Evolutionary conservation across 2,797 vertebrate species (phyloP).

Genomic region (Pangasius sanitwongsei): DNA sequence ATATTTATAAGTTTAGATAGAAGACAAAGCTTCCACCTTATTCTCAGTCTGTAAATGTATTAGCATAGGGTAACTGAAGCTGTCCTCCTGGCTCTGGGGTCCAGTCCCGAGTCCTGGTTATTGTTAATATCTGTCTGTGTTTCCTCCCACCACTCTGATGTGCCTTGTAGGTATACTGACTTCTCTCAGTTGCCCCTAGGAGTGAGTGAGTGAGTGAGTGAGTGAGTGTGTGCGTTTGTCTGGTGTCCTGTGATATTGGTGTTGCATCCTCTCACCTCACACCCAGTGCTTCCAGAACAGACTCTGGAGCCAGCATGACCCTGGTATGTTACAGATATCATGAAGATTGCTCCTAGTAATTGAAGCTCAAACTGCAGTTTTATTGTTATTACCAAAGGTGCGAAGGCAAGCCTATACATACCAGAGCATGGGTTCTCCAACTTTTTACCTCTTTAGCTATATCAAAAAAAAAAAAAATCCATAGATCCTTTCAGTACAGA

Average conservation of each 20-base stretch:
- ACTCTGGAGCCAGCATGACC: not conserved
- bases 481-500: not conserved
- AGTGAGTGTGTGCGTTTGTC: not conserved
- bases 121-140: not conserved
- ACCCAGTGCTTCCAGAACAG: not conserved
- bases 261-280: not conserved
- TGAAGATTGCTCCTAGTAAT: not conserved
- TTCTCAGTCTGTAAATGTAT: not conserved
- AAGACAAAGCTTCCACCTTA: too few relatives aligned
- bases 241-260: not conserved
- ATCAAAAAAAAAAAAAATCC: not conserved
- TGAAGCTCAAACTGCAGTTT: not conserved
- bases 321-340: not conserved
- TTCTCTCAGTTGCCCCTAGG: not conserved
- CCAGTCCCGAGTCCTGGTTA: not conserved
- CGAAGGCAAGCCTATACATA: not conserved
- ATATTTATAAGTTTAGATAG: not conserved
- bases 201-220: too few relatives aligned
- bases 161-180: not conserved
- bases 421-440: not conserved
- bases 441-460: not conserved
- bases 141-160: not conserved
- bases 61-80: not conserved
- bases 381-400: constrained; percentile 6
- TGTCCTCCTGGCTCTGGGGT: not conserved